Evolutionary conservation across 2,888 invertebrate genomes (phyloP), one percentile per base, ranked within the genome.

Genomic region (Agrotis exclamationis): DNA sequence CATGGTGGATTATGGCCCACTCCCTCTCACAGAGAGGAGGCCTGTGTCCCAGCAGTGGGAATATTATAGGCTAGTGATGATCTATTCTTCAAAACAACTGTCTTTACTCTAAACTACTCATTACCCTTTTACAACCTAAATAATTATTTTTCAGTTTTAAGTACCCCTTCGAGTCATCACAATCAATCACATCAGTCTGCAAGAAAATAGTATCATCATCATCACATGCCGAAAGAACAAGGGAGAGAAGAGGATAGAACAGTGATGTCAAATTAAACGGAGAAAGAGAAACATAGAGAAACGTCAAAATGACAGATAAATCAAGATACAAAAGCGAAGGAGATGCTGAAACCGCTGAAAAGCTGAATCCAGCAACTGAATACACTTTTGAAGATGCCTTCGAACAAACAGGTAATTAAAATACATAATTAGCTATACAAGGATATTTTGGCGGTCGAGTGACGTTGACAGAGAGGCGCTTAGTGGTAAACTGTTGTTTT

Each of bases 311-410:
- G 84, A 70, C 84, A 70, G 86, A 90, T 0, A 86, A 85, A 85
- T 66, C 76, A 70, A 81, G 77, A 86, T 84, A 58, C 13, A 82
- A 84, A 66, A 63, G 85, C 6, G 92, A 70, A 3, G 77, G 28
- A 16, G 86, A 93, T 53, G 80, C 86, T 0, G 92, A 93, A 47
- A 89, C 86, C 68, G 70, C 85, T 6, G 90, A 88, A 51, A 91
- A 85, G 33, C 79, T 82, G 16, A 79, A 83, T 62, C 82, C 76
- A 20, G 11, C 53, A 0, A 86, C 84, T 16, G 95, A 94, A 78
- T 80, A 92, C 0, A 90, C 84, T 28, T 96, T 96, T 73, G 96
- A 96, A 87, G 95, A 95, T 73, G 96, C 96, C 0, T 95, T 96
- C 74, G 95, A 95, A 79, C 74, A 93, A 54, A 95, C 95, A 73